Evolutionary conservation across 2,113 vertebrate genomes (phyloP), one percentile per base, ranked within the genome.

Genomic region (Ophthalmolycus amberensis): DNA sequence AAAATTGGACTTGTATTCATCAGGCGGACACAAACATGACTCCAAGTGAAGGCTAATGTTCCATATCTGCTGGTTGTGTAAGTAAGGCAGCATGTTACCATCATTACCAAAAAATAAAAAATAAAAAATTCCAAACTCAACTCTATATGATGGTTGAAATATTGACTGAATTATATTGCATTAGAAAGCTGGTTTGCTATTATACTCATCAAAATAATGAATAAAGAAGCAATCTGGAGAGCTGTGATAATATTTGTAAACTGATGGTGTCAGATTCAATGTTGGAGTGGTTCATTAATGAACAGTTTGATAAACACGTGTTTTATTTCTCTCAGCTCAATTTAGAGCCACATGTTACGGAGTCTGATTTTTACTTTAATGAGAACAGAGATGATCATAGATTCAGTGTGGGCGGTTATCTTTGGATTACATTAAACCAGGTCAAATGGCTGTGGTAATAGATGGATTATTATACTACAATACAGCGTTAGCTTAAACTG

Each of bases 381-480:
- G 85, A 92, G 84, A 87, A 71, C 82, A 71, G 83, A 89, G 85
- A 82, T 86, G 76, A 87, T 81, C 74, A 42, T 77, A 56, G 82
- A 88, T 75, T 84, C 81, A 63, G 71, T 71, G 82, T 91, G 84
- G 82, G 88, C 72, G 85, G 85, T 67, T 88, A 67, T 89, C 85
- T 80, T 83, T 91, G 84, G 84, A 87, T 90, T 88, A 85, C 77
- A 89, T 89, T 87, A 85, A 91, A 90, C 74, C 84, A 79, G 93
- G 91, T 93, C 90, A 92, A 91, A 90, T 56, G 85, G 81, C 79
- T 82, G 67, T 29, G 75, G 44, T 83, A 64, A 81, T 90, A 84
- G 77, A 87, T 91, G 88, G 87, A 90, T 92, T 87, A 89, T 76
- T 71, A 75, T n/a, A 78, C 15, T 0, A 86, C 82, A 90, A 90